Base-by-base conservation (phyloP, 2,888 invertebrate genomes). In the Plagodis dolabraria region DNA sequence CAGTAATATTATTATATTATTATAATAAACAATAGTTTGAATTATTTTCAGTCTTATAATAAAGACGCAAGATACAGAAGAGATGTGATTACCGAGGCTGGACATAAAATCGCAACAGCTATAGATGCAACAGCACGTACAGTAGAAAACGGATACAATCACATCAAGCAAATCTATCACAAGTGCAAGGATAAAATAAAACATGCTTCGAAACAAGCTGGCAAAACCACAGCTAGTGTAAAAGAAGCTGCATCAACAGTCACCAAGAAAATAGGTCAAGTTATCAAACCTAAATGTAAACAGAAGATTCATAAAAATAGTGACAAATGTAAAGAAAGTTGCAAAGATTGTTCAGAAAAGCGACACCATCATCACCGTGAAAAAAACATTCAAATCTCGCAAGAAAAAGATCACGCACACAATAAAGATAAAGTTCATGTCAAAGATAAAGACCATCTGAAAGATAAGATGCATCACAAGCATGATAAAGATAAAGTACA, bases 41-140 rank as follows among this genome's bases (percentile, higher is more conserved):
- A 10, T 47, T 53, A 36, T 5, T 65, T 49, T 6, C 63, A 66
- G 65, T 12, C 42, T 6, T 57, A 54, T 40, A 47, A 49, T 1
- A 46, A 36, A 46, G 53, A 57, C 6, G 43, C 10, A 4, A 46
- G 65, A 48, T 60, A 11, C 43, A 59, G 52, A 53, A 61, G 66
- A 53, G 59, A 57, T 9, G 0, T 48, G 10, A 34, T 50, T 0
- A 11, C n/a, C 0, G 22, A 43, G 9, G 6, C 47, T 5, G 58
- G 49, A 6, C 53, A 58, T 8, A 45, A 45, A 6, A 35, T 49
- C 34, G 11, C 50, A 0, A 12, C 36, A 0, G 33, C 47, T 7
- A 35, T 51, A 0, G 55, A 55, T n/a, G 22, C 8, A 2, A 51
- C 60, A 9, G 54, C 51, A 0, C 33, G 47, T 12, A 33, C 43